Percentiles rank a stretch among this genome's conserved stretches.
phyloP scores from a whole-genome alignment of 2,888 invertebrate genomes.

The Orthosia gracilis region DNA sequence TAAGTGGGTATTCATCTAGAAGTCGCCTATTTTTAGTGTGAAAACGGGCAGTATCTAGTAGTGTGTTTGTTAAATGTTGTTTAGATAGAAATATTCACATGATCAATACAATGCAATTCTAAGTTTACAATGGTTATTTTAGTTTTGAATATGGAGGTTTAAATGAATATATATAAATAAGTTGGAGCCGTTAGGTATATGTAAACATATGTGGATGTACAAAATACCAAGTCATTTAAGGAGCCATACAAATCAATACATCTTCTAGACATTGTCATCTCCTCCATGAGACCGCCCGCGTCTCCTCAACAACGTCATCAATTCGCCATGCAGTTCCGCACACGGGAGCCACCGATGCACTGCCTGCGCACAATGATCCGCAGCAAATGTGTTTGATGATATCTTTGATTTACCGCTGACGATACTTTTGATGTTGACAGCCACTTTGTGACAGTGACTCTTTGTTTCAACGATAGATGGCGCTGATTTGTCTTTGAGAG shows the following conservation, averaged over 20 bases:
- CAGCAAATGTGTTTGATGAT: constrained; percentile 84
- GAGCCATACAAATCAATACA: neutral
- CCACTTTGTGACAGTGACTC: constrained; percentile 28
- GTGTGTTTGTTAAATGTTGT: too few relatives aligned
- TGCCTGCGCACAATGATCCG: constrained; percentile 72
- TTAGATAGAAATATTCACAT: too few relatives aligned
- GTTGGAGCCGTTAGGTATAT: too few relatives aligned
- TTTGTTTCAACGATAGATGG: constrained; percentile 37
- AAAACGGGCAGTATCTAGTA: too few relatives aligned
- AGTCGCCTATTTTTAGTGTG: too few relatives aligned
- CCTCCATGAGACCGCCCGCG: constrained; percentile 44
- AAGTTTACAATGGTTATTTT: too few relatives aligned
- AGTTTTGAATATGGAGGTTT: too few relatives aligned
- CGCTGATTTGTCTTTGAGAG: constrained; percentile 27
- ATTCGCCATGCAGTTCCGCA: constrained; percentile 50
- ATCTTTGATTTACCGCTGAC: constrained; percentile 79
- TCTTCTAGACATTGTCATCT: neutral
- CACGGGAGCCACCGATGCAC: constrained; percentile 65
- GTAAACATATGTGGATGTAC: too few relatives aligned
- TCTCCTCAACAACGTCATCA: constrained; percentile 15
- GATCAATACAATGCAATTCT: too few relatives aligned
- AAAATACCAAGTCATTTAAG: too few relatives aligned
- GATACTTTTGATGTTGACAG: constrained; percentile 54
- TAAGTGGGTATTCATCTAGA: too few relatives aligned
- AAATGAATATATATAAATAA: too few relatives aligned